phyloP scores from a whole-genome alignment of 2,888 invertebrate species.

The Anaspis maculata region DNA sequence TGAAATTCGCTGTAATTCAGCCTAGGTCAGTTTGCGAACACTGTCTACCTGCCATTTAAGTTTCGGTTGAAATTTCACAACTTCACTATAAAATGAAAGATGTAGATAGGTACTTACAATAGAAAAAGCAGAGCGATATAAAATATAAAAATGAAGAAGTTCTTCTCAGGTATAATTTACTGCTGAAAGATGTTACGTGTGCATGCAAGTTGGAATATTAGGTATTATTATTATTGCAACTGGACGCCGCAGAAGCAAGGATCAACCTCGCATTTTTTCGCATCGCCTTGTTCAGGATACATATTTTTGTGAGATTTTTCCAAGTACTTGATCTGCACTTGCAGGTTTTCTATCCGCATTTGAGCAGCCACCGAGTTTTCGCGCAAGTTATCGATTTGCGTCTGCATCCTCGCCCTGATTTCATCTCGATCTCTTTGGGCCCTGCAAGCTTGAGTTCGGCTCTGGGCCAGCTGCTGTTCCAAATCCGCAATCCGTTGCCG shows the following conservation, averaged over 20 bases:
- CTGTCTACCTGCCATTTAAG: no score
- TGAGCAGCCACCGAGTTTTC: slow-evolving; percentile 62
- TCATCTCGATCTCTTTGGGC: slow-evolving; percentile 63
- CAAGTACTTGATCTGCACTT: slow-evolving; percentile 55
- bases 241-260: slow-evolving; percentile 30
- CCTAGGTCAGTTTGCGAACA: no score
- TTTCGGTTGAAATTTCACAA: no score
- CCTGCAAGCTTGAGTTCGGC: slow-evolving; percentile 54
- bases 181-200: no score
- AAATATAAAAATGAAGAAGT: no score
- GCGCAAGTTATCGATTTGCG: slow-evolving; percentile 56
- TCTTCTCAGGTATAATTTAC: no score
- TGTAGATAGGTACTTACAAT: no score
- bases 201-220: no score
- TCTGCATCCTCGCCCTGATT: slow-evolving; percentile 60
- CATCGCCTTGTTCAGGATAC: slow-evolving; percentile 16
- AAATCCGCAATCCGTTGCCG: slow-evolving; percentile 59
- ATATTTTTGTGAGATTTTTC: slow-evolving; percentile 41
- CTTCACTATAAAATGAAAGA: no score
- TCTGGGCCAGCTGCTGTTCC: slow-evolving; percentile 57
- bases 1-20: no score
- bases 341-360: slow-evolving; percentile 53
- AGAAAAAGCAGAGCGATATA: no score
- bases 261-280: slow-evolving; percentile 16
- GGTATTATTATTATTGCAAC: no score